Evolutionary conservation across 2,888 invertebrate genomes (phyloP).

Genomic region (Autographa pulchrina): DNA sequence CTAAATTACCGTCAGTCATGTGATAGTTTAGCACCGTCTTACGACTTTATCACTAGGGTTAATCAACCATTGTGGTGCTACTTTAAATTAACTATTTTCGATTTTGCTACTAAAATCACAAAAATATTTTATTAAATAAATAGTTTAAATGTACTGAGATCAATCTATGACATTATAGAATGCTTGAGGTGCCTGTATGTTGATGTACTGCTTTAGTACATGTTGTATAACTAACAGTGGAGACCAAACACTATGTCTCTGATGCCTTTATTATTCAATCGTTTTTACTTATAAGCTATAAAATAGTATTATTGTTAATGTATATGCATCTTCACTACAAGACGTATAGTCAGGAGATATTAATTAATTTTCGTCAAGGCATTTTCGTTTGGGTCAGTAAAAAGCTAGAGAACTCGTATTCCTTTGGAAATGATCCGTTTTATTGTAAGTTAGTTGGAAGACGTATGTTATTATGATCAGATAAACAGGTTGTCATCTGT

Average conservation of each 20-base stretch:
- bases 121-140: conserved; percentile 33
- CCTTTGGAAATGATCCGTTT: conserved; percentile 22
- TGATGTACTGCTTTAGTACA: conserved; percentile 25
- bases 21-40: conserved; percentile 35
- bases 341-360: conserved; percentile 25
- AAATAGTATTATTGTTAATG: conserved; percentile 65
- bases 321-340: conserved; percentile 45
- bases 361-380: conserved; percentile 27
- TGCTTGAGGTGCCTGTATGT: conserved; percentile 67
- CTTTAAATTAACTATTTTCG: conserved; percentile 17
- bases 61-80: conserved; percentile 35
- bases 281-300: conserved; percentile 62
- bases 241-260: conserved; percentile 34
- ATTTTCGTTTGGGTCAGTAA: conserved; percentile 39
- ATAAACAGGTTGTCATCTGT: conserved; percentile 34
- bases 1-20: conserved; percentile 40
- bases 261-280: conserved; percentile 58
- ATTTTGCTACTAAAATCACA: conserved; percentile 42
- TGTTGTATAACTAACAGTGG: conserved; percentile 21
- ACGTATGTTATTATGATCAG: conserved; percentile 37
- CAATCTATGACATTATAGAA: conserved; percentile 57
- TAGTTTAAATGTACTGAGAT: conserved; percentile 62
- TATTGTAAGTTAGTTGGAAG: conserved; percentile 46
- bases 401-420: conserved; percentile 44
- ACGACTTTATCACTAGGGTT: conserved; percentile 19